Percentiles rank a stretch among this genome's conserved stretches.
These are phyloP conservation scores for Nautilus pompilius DNA, from an alignment of 1,140 invertebrate species.

Conservation along the genomic window DNA sequence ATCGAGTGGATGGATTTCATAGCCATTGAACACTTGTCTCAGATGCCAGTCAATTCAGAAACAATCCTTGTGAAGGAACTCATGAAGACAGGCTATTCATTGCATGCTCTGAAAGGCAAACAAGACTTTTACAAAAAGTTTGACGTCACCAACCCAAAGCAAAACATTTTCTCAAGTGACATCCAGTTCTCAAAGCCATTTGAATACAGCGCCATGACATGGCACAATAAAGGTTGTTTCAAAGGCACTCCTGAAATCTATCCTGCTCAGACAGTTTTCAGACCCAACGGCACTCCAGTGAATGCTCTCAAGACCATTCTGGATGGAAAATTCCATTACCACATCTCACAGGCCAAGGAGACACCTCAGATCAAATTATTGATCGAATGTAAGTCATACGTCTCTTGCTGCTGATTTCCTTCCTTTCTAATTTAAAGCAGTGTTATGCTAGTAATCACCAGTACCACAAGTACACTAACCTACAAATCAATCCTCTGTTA, in stretches of 20 bases:
- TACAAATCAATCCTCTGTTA: too few relatives aligned
- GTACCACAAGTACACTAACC: too few relatives aligned
- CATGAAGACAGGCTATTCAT: conserved; percentile 15
- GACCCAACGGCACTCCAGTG: background rate
- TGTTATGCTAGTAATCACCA: too few relatives aligned
- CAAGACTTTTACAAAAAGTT: conserved; percentile 18
- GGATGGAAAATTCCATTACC: conserved; percentile 1
- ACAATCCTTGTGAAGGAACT: conserved; percentile 28
- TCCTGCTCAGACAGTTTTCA: conserved; percentile 33
- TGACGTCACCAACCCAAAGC: conserved; percentile 5
- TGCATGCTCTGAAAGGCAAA: conserved; percentile 27
- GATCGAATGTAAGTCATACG: background rate
- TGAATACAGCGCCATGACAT: conserved; percentile 39
- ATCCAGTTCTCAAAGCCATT: conserved; percentile 43
- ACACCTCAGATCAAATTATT: conserved; percentile 3
- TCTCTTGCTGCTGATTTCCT: too few relatives aligned
- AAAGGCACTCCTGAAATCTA: conserved; percentile 39
- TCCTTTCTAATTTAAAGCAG: too few relatives aligned
- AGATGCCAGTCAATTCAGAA: conserved; percentile 25
- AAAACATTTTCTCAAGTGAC: conserved; percentile 19
- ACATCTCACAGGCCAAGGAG: conserved; percentile 3
- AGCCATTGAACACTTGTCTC: conserved; percentile 26
- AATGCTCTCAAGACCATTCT: background rate
- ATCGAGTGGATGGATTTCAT: conserved; percentile 21
- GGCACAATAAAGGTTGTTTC: conserved; percentile 29